phyloP scores from a whole-genome alignment of 1,140 invertebrate genomes.

The Cydia amplana region DNA sequence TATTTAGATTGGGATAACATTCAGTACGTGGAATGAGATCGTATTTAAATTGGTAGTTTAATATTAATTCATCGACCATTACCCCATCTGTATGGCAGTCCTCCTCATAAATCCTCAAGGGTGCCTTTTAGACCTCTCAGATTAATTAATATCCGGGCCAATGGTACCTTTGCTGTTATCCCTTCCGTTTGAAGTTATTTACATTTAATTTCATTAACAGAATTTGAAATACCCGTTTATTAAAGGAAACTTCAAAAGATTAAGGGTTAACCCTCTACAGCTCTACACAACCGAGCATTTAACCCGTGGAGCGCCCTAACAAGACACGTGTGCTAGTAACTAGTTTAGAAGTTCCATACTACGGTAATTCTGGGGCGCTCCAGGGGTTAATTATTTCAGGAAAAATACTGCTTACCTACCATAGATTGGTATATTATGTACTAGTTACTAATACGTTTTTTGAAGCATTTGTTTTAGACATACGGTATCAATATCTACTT shows the following conservation, averaged over 20 bases:
- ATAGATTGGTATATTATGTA: no score
- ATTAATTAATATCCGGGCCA: slow-evolving; percentile 7
- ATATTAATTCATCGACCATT: background rate
- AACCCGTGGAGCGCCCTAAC: no score
- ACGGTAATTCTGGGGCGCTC: no score
- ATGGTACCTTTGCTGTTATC: background rate
- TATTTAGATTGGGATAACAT: background rate
- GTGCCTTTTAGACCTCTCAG: background rate
- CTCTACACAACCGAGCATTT: background rate
- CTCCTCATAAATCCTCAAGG: background rate
- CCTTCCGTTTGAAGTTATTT: slow-evolving; percentile 10
- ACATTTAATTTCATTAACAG: background rate
- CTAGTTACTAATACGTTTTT: background rate
- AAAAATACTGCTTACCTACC: background rate
- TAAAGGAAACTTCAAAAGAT: background rate
- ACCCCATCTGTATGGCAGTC: background rate
- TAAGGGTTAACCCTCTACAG: background rate
- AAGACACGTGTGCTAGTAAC: no score
- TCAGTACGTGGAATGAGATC: background rate
- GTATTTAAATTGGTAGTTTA: background rate
- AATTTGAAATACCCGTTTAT: background rate
- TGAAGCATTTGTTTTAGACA: no score
- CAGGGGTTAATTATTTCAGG: no score
- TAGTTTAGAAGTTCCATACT: no score
- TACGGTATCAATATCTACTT: no score